Base-by-base conservation (phyloP, 2,797 vertebrate genomes). In the Eutrigla gurnardus region DNA sequence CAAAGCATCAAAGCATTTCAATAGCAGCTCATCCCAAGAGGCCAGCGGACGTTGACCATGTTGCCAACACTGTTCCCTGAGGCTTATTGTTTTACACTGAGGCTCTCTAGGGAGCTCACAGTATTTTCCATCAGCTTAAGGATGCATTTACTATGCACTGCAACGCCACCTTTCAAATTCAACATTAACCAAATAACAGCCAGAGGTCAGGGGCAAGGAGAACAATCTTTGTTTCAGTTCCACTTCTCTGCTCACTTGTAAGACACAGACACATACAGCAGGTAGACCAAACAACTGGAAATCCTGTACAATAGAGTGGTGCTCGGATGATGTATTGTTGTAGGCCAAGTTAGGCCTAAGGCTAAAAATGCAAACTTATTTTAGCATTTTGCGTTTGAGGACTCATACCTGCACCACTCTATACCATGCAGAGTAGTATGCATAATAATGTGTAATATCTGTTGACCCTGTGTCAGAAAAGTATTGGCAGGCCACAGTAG, bases 81-180 rank as follows among this genome's bases (percentile, higher is more conserved):
- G 54, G 55, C 13, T 36, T 72, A 13, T 42, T 59, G 40, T 71
- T 81, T 75, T 65, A 42, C 66, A 46, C 13, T 50, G 43, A 52
- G 33, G 14, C 32, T 53, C 69, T 14, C 39, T 43, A 18, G 49
- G 55, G 64, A 59, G 10, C 33, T 50, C 14, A 39, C 70, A 52
- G 11, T 65, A 35, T 6, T 11, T 25, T 3, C 42, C 11, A 33
- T 39, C 2, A 35, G 36, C n/a, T 53, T 58, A 9, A 45, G 40
- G 14, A 17, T 17, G 32, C 37, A 52, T 61, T 61, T 40, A 61
- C 18, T 42, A 9, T 12, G 1, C 14, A 13, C 18, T 53, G n/a
- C 9, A 52, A 18, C 6, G 45, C n/a, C 17, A 43, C 7, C 8
- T 60, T 39, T 67, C 14, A 63, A 49, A 55, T 36, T 15, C n/a